phyloP scores from a whole-genome alignment of 2,888 invertebrate species.

The Rhagium mordax region DNA sequence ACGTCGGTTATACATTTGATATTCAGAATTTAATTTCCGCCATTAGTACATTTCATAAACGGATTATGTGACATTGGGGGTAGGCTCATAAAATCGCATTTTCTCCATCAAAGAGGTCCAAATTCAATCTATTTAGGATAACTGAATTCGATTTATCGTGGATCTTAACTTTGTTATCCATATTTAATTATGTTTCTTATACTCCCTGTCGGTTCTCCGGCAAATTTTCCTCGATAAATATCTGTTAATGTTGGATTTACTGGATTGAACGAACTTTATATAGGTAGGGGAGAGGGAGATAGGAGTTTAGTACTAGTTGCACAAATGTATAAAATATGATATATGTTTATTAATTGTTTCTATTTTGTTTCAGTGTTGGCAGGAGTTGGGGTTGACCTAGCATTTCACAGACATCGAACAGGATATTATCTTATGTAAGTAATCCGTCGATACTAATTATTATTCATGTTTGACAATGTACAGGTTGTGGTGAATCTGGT shows the following conservation, averaged over 20 bases:
- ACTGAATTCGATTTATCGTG: neutral
- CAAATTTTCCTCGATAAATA: neutral
- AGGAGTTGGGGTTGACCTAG: slow-evolving; percentile 78
- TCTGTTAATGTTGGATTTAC: neutral
- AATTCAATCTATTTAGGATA: neutral
- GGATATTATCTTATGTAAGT: slow-evolving; percentile 79
- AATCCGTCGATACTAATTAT: slow-evolving; percentile 45
- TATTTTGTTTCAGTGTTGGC: slow-evolving; percentile 73
- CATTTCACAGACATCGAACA: slow-evolving; percentile 74
- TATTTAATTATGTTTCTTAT: neutral
- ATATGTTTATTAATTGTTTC: neutral
- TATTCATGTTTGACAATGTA: neutral
- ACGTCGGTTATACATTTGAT: neutral
- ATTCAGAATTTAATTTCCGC: slow-evolving; percentile 11
- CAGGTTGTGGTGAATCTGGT: neutral
- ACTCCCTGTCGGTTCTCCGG: neutral
- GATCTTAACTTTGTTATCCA: neutral
- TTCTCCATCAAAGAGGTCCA: neutral
- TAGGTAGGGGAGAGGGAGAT: neutral
- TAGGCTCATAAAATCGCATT: neutral
- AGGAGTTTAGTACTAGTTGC: neutral
- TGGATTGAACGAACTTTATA: neutral
- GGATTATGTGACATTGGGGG: neutral
- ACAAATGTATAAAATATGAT: too few relatives aligned
- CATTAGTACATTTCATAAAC: neutral